Evolutionary conservation across 1,140 invertebrate genomes (phyloP).

Genomic region (Penaeus indicus): DNA sequence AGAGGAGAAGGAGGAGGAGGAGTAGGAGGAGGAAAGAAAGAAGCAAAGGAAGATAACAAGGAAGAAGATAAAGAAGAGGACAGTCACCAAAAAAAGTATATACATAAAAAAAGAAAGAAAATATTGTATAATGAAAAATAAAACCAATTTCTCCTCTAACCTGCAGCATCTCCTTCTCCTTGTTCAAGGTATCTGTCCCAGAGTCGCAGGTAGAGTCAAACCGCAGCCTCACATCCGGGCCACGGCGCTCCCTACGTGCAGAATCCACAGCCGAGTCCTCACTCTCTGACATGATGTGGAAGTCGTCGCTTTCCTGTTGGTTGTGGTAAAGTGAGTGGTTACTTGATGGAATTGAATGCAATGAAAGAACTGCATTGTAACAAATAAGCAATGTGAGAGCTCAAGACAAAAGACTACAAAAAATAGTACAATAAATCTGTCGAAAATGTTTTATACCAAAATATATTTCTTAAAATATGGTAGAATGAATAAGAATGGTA

Average conservation of each 20-base stretch:
- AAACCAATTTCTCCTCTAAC: not conserved
- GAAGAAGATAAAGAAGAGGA: too few relatives aligned
- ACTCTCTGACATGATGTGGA: conserved; percentile 41
- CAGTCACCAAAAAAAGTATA: too few relatives aligned
- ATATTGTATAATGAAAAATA: not conserved
- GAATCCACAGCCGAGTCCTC: conserved; percentile 47
- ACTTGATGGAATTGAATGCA: too few relatives aligned
- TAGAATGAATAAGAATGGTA: too few relatives aligned
- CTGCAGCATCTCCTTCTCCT: conserved; percentile 27
- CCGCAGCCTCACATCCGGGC: not conserved
- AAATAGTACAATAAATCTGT: too few relatives aligned
- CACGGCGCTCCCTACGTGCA: conserved; percentile 8
- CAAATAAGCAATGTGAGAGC: too few relatives aligned
- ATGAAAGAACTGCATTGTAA: not conserved
- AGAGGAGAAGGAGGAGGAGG: too few relatives aligned
- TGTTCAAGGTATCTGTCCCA: conserved; percentile 37
- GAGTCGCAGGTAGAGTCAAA: conserved; percentile 39
- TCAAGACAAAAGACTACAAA: too few relatives aligned
- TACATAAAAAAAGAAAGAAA: not conserved
- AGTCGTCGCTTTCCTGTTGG: conserved; percentile 45
- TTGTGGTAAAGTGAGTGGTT: not conserved
- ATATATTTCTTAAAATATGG: too few relatives aligned
- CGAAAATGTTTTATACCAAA: too few relatives aligned
- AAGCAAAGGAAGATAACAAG: too few relatives aligned
- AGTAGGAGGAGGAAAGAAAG: too few relatives aligned